phyloP scores from a whole-genome alignment of 2,888 invertebrate genomes.

The Hydriomena furcata region DNA sequence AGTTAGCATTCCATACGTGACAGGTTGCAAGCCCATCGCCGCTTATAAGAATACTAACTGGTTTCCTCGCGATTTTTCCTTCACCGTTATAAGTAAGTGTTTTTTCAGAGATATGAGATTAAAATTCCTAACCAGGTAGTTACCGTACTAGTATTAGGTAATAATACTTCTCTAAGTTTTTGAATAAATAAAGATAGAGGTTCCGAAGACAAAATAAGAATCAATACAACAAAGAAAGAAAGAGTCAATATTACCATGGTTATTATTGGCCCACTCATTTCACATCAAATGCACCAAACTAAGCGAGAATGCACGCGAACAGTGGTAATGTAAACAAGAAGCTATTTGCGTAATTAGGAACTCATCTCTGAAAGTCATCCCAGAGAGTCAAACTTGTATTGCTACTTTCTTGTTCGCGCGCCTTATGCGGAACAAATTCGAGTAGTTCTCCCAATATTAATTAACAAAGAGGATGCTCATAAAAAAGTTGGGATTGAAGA shows the following conservation, averaged over 20 bases:
- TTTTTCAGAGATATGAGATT: no score
- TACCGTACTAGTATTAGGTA: no score
- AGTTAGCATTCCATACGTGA: no score
- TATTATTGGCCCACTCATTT: slow-evolving; percentile 1
- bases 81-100: no score
- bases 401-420: slow-evolving; percentile 48
- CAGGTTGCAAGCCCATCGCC: no score
- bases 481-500: slow-evolving; percentile 18
- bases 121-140: no score
- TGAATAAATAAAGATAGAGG: no score
- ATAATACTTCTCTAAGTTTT: no score
- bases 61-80: no score
- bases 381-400: slow-evolving; percentile 59
- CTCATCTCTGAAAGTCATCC: slow-evolving; percentile 51
- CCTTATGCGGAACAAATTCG: slow-evolving; percentile 28
- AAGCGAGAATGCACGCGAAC: slow-evolving; percentile 15
- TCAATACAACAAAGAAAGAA: background rate
- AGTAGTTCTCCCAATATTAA: slow-evolving; percentile 35
- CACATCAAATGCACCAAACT: slow-evolving; percentile 29
- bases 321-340: slow-evolving; percentile 36
- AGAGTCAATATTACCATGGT: background rate
- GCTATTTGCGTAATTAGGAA: slow-evolving; percentile 55
- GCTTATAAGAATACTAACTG: no score
- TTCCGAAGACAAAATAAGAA: no score
- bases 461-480: slow-evolving; percentile 30